Evolutionary conservation across 2,113 vertebrate genomes (phyloP).

Genomic region (Pheucticus melanocephalus): DNA sequence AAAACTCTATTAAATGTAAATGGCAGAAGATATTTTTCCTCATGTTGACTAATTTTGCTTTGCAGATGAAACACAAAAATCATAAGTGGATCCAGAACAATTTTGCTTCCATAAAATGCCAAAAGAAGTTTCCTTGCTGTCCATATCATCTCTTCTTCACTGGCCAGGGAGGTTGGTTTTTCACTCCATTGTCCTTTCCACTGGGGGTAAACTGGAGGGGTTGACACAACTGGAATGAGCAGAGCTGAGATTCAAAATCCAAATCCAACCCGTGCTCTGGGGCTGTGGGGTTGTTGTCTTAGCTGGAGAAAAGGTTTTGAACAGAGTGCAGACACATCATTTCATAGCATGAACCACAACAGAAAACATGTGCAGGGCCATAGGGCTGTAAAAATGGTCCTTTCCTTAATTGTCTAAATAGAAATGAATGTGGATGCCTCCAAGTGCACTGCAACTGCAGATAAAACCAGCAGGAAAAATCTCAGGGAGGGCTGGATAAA

Average conservation of each 20-base stretch:
- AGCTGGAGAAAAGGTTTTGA: background rate
- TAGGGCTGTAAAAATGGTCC: background rate
- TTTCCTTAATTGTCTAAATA: background rate
- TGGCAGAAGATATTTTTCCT: background rate
- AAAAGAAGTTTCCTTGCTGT: background rate
- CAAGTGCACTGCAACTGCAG: background rate
- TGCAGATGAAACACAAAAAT: background rate
- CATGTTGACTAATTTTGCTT: background rate
- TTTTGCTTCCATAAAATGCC: background rate
- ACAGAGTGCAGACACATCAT: background rate
- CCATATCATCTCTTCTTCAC: background rate
- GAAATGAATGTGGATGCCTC: background rate
- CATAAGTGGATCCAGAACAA: background rate
- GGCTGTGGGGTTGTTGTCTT: background rate
- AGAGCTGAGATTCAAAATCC: background rate
- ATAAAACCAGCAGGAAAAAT: background rate
- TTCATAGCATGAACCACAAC: background rate
- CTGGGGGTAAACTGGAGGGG: background rate
- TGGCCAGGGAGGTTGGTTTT: background rate
- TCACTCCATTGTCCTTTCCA: background rate
- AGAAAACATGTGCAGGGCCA: background rate
- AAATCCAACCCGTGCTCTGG: fast-evolving
- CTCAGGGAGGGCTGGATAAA: background rate
- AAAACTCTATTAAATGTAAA: background rate
- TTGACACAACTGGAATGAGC: background rate